A percentile compares a stretch with the other conserved stretches of the same genome.
These are phyloP conservation scores for Grammomys surdaster DNA, from an alignment of 2,113 vertebrate species.

Conservation along the genomic window DNA sequence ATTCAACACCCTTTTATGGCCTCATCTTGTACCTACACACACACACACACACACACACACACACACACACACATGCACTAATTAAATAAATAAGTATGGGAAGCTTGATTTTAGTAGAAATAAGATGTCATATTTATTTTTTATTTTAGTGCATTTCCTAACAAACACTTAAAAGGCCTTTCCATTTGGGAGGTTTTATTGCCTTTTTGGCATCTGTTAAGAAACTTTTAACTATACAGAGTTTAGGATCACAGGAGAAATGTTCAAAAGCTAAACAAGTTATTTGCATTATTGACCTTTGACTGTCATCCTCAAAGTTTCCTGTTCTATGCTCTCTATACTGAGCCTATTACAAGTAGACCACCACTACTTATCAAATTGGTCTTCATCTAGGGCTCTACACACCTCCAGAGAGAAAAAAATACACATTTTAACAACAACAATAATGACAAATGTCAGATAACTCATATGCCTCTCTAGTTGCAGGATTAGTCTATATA, in stretches of 20 bases:
- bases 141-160: constrained; percentile 8
- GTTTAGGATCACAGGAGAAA: not conserved
- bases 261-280: not conserved
- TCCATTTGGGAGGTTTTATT: not conserved
- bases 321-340: not conserved
- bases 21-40: not conserved
- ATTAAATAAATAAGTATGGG: not conserved
- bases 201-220: not conserved
- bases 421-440: not conserved
- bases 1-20: not conserved
- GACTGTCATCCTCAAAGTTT: not conserved
- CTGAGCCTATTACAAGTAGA: not conserved
- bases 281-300: constrained; percentile 20
- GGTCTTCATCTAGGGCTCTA: not conserved
- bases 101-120: not conserved
- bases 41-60: not conserved
- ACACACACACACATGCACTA: not conserved
- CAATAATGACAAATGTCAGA: not conserved
- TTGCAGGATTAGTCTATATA: not conserved
- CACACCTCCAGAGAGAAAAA: not conserved
- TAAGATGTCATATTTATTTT: not conserved
- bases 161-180: not conserved
- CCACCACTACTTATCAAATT: not conserved
- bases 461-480: not conserved
- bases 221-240: not conserved